Conservation (phyloP, 2,113 vertebrate species). For the Tragelaphus buxtoni region DNA sequence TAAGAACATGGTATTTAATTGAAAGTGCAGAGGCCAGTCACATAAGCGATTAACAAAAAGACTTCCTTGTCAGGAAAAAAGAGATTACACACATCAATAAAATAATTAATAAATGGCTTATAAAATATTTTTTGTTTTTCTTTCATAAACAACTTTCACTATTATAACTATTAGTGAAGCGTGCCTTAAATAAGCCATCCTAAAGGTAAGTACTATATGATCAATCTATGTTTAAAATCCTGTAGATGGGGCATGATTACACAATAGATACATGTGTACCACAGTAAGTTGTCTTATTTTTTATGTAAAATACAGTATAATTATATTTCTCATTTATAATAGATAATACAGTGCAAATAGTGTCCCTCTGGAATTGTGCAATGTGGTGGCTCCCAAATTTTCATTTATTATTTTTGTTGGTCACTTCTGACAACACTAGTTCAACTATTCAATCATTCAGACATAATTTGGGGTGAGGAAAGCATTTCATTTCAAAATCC, state of each 20-base stretch:
- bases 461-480: neutral
- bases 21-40: neutral
- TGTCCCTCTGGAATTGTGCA: neutral
- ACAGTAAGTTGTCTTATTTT: neutral
- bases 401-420: neutral
- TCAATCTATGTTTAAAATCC: neutral
- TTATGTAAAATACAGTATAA: neutral
- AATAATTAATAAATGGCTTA: neutral
- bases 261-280: neutral
- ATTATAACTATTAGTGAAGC: neutral
- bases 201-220: neutral
- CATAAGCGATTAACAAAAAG: neutral
- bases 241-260: neutral
- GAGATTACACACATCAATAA: conserved; percentile 1
- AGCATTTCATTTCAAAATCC: neutral
- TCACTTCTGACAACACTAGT: neutral
- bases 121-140: neutral
- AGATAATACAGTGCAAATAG: neutral
- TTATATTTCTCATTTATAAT: neutral
- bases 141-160: neutral
- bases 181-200: neutral
- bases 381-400: neutral
- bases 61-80: neutral
- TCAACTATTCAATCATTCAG: neutral
- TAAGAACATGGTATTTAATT: neutral